These are phyloP conservation scores for Hylaea fasciaria DNA, from an alignment of 2,888 invertebrate species.

Conservation along the genomic window DNA sequence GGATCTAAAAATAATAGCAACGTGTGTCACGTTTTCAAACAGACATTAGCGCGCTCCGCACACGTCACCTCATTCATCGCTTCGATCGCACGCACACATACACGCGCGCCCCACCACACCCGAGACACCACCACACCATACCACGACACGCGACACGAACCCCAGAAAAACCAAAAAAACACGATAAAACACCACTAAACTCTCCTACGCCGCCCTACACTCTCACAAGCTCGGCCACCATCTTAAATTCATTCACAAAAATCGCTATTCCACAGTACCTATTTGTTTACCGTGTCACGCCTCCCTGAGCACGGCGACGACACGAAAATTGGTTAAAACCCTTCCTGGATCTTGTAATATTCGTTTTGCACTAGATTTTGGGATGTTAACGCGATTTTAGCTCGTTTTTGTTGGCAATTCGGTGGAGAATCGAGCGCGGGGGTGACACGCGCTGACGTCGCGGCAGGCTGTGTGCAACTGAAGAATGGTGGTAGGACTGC, in stretches of 20 bases:
- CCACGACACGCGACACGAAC: slow-evolving; percentile 32
- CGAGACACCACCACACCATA: slow-evolving; percentile 40
- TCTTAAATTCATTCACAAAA: slow-evolving; percentile 85
- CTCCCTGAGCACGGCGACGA: slow-evolving; percentile 54
- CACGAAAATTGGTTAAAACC: slow-evolving; percentile 44
- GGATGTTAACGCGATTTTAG: slow-evolving; percentile 53
- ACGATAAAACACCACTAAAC: slow-evolving; percentile 52
- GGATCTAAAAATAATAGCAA: slow-evolving; percentile 75
- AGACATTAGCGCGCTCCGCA: slow-evolving; percentile 66
- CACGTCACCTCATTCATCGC: slow-evolving; percentile 82
- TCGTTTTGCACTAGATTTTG: slow-evolving; percentile 55
- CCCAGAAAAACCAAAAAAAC: slow-evolving; percentile 44
- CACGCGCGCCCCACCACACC: slow-evolving; percentile 57
- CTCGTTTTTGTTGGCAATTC: slow-evolving; percentile 70
- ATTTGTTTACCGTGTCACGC: slow-evolving; percentile 80
- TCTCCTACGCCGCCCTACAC: slow-evolving; percentile 56
- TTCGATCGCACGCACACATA: slow-evolving; percentile 79
- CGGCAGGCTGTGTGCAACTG: slow-evolving; percentile 73
- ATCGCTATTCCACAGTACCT: slow-evolving; percentile 70
- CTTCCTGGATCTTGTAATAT: slow-evolving; percentile 38
- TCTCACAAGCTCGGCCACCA: slow-evolving; percentile 76
- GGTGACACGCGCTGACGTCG: slow-evolving; percentile 53
- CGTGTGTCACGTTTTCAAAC: slow-evolving; percentile 68
- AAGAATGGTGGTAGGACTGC: slow-evolving; percentile 84
- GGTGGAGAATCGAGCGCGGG: slow-evolving; percentile 56